Evolutionary conservation across 2,888 invertebrate species (phyloP).

Genomic region (Microdon myrmicae): DNA sequence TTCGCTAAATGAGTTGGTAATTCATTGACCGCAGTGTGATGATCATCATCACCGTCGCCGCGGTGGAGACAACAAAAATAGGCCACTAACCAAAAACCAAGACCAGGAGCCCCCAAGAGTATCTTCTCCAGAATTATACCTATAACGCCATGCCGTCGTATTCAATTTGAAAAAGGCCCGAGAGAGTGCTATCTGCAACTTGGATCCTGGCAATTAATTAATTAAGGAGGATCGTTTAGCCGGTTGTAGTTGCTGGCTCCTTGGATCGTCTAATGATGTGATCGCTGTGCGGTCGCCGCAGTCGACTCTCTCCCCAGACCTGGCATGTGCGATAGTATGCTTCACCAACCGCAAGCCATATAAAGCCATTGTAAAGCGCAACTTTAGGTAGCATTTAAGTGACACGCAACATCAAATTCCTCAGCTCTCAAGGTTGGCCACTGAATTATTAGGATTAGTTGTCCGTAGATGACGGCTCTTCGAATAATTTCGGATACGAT

Average conservation of each 20-base stretch:
- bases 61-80: conserved; percentile 40
- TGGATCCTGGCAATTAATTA: conserved; percentile 51
- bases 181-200: conserved; percentile 45
- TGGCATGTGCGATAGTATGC: conserved; percentile 43
- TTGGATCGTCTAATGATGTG: conserved; percentile 44
- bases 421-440: conserved; percentile 45
- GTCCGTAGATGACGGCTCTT: conserved; percentile 17
- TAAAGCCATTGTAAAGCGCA: conserved; percentile 25
- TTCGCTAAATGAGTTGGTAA: conserved; percentile 47
- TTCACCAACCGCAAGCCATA: conserved; percentile 11
- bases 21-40: conserved; percentile 44
- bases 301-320: conserved; percentile 21
- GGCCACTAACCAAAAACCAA: conserved; percentile 33
- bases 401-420: conserved; percentile 51
- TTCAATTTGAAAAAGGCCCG: conserved; percentile 47
- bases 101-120: conserved; percentile 37
- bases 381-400: conserved; percentile 42
- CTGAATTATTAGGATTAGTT: conserved; percentile 42
- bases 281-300: conserved; percentile 5
- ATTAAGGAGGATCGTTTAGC: conserved; percentile 52
- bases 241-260: conserved; percentile 37
- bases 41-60: conserved; percentile 29
- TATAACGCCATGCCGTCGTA: conserved; percentile 47
- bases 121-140: conserved; percentile 44
- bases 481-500: conserved; percentile 10